These are phyloP conservation scores for Erinaceus europaeus DNA, from an alignment of 2,113 vertebrate genomes.

Conservation along the genomic window DNA sequence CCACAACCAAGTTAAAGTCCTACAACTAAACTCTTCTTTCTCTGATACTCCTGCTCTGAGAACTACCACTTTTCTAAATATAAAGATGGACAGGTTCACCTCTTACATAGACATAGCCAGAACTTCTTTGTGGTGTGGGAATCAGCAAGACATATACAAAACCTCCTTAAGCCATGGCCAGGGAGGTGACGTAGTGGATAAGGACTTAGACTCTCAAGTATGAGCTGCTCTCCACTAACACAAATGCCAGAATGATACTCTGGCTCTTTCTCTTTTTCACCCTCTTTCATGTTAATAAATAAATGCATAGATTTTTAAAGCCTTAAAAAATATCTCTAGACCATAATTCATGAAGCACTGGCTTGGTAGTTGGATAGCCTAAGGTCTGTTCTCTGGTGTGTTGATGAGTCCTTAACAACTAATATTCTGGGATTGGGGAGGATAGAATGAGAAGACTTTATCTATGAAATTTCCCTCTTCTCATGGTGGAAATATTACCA, in stretches of 20 bases:
- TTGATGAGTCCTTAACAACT: neutral
- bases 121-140: too few species aligned
- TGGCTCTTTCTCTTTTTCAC: too few species aligned
- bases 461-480: neutral
- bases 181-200: too few species aligned
- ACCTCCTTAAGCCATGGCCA: too few species aligned
- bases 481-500: neutral
- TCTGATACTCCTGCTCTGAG: neutral
- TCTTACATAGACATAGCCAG: accelerated
- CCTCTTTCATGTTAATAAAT: too few species aligned
- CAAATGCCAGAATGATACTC: too few species aligned
- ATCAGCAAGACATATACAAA: too few species aligned
- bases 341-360: accelerated
- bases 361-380: accelerated
- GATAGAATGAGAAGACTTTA: neutral
- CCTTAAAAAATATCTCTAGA: too few species aligned
- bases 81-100: neutral
- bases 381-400: accelerated
- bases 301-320: too few species aligned
- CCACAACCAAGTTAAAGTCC: neutral
- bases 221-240: too few species aligned
- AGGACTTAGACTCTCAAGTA: too few species aligned
- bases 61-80: neutral
- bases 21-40: neutral
- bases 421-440: neutral